Evolutionary conservation across 2,113 vertebrate genomes (phyloP).

Genomic region (Muntiacus muntjak): DNA sequence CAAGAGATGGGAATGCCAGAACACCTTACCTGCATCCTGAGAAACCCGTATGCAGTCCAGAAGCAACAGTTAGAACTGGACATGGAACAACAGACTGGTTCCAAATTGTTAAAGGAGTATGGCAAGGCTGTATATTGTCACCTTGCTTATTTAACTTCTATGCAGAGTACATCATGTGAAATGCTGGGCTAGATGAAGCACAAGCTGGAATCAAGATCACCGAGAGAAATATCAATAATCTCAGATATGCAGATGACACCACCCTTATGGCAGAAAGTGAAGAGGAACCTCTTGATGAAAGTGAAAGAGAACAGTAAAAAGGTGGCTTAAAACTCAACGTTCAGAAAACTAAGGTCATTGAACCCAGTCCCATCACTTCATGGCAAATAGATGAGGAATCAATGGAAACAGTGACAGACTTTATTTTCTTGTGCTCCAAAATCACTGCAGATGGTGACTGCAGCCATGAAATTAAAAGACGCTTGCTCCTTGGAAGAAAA

Average conservation of each 20-base stretch:
- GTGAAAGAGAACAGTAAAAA: background rate
- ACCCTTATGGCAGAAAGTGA: background rate
- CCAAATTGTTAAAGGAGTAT: background rate
- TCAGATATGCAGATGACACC: background rate
- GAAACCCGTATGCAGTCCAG: background rate
- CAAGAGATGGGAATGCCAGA: background rate
- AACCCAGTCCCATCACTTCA: background rate
- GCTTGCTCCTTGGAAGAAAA: background rate
- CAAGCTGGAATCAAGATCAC: accelerated
- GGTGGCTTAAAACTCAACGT: background rate
- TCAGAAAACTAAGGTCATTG: background rate
- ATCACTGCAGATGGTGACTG: background rate
- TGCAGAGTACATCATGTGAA: background rate
- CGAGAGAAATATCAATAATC: background rate
- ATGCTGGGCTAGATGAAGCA: background rate
- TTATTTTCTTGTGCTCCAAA: background rate
- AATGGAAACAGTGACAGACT: background rate
- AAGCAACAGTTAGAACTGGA: background rate
- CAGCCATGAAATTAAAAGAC: background rate
- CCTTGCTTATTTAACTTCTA: background rate
- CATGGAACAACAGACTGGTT: background rate
- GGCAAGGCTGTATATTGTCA: background rate
- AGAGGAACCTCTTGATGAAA: background rate
- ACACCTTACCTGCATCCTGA: background rate
- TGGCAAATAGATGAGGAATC: background rate